Evolutionary conservation across 2,113 vertebrate genomes (phyloP).

Genomic region (Mesoclemmys tuberculata): DNA sequence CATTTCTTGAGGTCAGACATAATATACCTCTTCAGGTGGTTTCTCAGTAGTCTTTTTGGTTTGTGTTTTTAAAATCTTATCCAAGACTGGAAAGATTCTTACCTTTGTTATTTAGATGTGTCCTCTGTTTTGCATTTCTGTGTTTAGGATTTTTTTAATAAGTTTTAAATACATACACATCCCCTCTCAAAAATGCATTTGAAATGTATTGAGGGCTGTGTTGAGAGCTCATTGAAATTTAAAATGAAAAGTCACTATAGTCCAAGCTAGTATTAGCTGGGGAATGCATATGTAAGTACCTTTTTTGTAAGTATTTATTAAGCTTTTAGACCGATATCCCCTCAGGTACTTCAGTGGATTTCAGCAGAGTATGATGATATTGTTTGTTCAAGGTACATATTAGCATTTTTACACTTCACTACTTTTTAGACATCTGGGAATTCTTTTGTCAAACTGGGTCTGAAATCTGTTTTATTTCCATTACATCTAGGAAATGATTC

Average conservation of each 20-base stretch:
- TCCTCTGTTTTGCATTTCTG: not conserved
- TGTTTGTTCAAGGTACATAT: constrained; percentile 32
- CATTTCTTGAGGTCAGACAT: not conserved
- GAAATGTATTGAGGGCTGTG: not conserved
- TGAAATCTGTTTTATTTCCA: not conserved
- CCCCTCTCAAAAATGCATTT: not conserved
- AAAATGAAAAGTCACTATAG: not conserved
- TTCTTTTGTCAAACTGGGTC: not conserved
- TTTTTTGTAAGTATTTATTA: constrained; percentile 10
- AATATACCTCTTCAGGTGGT: not conserved
- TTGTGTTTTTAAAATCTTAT: not conserved
- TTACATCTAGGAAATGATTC: not conserved
- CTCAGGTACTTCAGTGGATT: not conserved
- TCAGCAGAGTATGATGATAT: not conserved
- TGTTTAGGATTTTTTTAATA: not conserved
- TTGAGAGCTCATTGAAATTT: constrained; percentile 1
- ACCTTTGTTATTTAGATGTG: not conserved
- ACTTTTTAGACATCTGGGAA: not conserved
- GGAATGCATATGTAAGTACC: not conserved
- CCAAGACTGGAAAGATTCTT: not conserved
- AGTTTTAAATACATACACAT: not conserved
- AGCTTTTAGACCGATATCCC: constrained; percentile 19
- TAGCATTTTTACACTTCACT: constrained; percentile 29
- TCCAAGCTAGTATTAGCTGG: not conserved
- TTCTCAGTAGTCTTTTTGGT: not conserved